Evolutionary conservation across 2,888 invertebrate species (phyloP), one percentile per base, ranked within the genome.

Genomic region (Leptinotarsa juncta): DNA sequence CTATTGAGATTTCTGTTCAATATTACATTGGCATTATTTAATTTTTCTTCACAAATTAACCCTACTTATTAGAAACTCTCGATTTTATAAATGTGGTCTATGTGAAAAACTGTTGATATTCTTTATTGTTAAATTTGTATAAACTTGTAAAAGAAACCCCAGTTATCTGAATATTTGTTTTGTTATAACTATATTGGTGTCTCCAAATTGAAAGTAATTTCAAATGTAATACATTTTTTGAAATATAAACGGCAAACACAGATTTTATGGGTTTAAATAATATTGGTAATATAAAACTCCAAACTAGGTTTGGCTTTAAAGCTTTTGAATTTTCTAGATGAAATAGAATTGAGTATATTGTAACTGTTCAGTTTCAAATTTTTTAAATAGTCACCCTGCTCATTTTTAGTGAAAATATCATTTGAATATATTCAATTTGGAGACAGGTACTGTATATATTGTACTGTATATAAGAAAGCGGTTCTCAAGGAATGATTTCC

Each of bases 401-500:
- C 15, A 51, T 16, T 16, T 16, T 51, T 4, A 16, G n/a, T n/a
- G n/a, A 51, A 51, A 51, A 51, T 51, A 14, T 62, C 62, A 62
- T 62, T 42, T 42, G 32, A 18, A 62, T 16, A n/a, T 62, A n/a
- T 62, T 26, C 42, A 42, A 62, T 62, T 62, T 62, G 7, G 62
- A 62, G 26, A 62, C 57, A 69, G 14, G 57, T 48, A 69, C 42
- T 69, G 69, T 69, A 69, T 57, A 69, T 69, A 69, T 53, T 49
- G 57, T 23, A 57, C 23, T 69, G 60, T 69, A 57, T 69, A 69
- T 69, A 69, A 62, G 62, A 26, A 62, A 62, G n/a, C 16, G n/a
- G 62, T 62, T 62, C 26, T 62, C n/a, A 42, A 42, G 62, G 62
- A 62, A 32, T 18, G 32, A 62, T 32, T 18, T 57, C 57, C 62